Evolutionary conservation across 2,797 vertebrate genomes (phyloP), one percentile per base, ranked within the genome.

Genomic region (Bovichtus diacanthus): DNA sequence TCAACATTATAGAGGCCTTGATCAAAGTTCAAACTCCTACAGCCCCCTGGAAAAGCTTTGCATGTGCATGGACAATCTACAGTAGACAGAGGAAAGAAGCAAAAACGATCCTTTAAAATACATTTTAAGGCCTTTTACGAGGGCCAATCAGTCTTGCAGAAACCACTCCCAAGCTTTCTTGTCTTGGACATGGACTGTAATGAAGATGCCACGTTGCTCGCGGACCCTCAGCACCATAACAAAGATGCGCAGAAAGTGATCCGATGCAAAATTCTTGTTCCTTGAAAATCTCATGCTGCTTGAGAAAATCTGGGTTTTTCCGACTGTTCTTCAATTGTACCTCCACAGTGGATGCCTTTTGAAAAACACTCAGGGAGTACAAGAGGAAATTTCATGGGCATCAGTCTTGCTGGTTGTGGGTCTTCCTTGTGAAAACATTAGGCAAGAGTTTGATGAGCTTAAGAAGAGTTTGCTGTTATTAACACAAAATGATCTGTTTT

Each of bases 401-500:
- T 41, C 6, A 25, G n/a, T 21, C 5, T 74, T 34, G 13, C 7
- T 41, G 25, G 59, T 44, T 16, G 5, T 25, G 4, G 29, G 10
- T 25, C 38, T 49, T 70, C 25, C 5, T 49, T 53, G 13, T 51
- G n/a, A 21, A 6, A 44, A 50, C 49, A 74, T 51, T 18, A 47
- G 16, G n/a, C 34, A 55, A 12, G 21, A 21, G 5, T 50, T 4
- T 27, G 8, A 41, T 70, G 54, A 78, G 53, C 47, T 54, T 46
- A 21, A 34, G 27, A 66, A 9, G 2, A 44, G 39, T 47, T 10
- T 43, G 29, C 4, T 41, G 23, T 36, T 47, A 41, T 39, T 16
- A 68, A 64, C n/a, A 58, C 23, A 60, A 47, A 69, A 21, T 25
- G 2, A 29, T 61, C 27, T 64, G 10, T 71, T 73, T 67, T 62